Conservation (phyloP, 2,113 vertebrate species). For the Chiloscyllium plagiosum region DNA sequence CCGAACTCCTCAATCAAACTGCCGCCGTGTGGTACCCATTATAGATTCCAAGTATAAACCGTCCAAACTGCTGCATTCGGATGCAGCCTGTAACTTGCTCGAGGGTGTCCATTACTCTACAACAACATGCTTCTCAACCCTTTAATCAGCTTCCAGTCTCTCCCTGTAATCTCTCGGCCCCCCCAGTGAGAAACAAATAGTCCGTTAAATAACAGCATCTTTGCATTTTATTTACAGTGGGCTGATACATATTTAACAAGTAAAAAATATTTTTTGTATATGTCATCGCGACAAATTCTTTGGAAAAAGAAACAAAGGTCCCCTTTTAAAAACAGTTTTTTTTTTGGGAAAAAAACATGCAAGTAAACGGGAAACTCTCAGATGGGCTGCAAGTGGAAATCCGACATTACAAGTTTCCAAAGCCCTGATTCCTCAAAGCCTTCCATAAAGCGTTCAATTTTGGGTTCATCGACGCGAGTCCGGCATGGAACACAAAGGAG, state of each 20-base stretch:
- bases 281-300: neutral
- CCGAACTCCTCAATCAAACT: neutral
- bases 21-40: neutral
- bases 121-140: neutral
- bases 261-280: conserved; percentile 1
- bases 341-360: neutral
- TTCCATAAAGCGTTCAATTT: neutral
- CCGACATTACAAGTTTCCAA: neutral
- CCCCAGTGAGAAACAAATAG: neutral
- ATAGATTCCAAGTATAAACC: neutral
- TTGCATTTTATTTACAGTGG: conserved; percentile 14
- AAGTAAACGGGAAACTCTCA: neutral
- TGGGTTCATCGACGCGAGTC: neutral
- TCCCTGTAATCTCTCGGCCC: neutral
- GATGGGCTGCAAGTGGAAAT: neutral
- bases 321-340: neutral
- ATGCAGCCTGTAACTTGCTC: neutral
- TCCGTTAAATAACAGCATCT: neutral
- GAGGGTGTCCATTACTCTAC: neutral
- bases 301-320: neutral
- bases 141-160: neutral
- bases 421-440: neutral
- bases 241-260: conserved; percentile 4
- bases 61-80: neutral
- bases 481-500: neutral